phyloP scores from a whole-genome alignment of 1,140 invertebrate genomes.

The Stratiolaelaps scimitus region DNA sequence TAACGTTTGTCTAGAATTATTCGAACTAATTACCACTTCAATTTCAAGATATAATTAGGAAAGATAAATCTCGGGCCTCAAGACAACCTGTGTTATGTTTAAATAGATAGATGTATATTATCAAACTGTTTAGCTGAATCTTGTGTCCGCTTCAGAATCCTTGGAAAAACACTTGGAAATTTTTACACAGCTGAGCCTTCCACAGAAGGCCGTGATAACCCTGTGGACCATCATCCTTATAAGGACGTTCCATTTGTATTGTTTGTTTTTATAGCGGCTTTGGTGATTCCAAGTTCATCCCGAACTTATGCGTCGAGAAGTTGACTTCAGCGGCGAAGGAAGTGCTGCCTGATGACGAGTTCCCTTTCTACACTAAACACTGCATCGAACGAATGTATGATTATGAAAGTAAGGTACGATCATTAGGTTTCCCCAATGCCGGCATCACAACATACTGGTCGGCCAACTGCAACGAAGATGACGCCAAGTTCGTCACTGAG shows the following conservation, averaged over 20 bases:
- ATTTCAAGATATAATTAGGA: too few species aligned
- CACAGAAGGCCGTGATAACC: too few species aligned
- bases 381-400: conserved; percentile 54
- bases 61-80: too few species aligned
- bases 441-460: conserved; percentile 87
- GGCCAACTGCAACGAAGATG: conserved; percentile 66
- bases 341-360: conserved; percentile 56
- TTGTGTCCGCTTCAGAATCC: too few species aligned
- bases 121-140: too few species aligned
- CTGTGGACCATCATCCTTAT: too few species aligned
- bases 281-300: conserved; percentile 86
- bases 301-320: conserved; percentile 59
- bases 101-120: too few species aligned
- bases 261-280: conserved; percentile 56
- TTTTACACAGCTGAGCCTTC: too few species aligned
- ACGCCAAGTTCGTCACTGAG: conserved; percentile 66
- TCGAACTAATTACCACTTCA: too few species aligned
- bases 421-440: conserved; percentile 38
- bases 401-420: conserved; percentile 57
- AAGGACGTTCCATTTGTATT: conserved; percentile 18
- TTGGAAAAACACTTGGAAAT: too few species aligned
- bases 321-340: conserved; percentile 56
- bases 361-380: conserved; percentile 48
- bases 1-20: too few species aligned
- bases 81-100: too few species aligned